phyloP scores from a whole-genome alignment of 2,888 invertebrate genomes.

The Agrilus biguttatus region DNA sequence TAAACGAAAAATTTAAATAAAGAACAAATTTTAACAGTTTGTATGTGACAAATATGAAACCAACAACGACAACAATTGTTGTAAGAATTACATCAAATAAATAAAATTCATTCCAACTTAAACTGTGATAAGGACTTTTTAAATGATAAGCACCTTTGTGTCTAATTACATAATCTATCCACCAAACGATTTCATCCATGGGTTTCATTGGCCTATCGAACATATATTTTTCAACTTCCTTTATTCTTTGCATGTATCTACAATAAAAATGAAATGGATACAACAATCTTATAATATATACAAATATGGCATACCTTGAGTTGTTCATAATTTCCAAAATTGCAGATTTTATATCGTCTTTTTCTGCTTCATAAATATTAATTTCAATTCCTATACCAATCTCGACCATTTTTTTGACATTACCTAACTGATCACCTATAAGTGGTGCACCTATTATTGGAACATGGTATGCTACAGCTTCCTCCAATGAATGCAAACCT shows the following conservation, averaged over 20 bases:
- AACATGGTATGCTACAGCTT: conserved; percentile 40
- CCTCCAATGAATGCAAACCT: conserved; percentile 44
- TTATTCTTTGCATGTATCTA: conserved; percentile 4
- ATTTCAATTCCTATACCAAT: conserved; percentile 13
- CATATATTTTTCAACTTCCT: too few relatives aligned
- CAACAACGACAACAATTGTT: conserved; percentile 1
- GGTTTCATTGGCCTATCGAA: conserved; percentile 8
- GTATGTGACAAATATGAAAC: background rate
- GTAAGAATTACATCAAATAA: conserved; percentile 8
- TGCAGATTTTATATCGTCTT: background rate
- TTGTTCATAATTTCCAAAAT: conserved; percentile 4
- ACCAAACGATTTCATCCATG: conserved; percentile 10
- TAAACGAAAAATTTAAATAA: too few relatives aligned
- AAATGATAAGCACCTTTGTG: conserved; percentile 10
- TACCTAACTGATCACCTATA: conserved; percentile 32
- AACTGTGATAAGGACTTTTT: conserved; percentile 6
- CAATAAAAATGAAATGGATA: conserved; percentile 1
- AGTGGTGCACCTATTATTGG: conserved; percentile 40
- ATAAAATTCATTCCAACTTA: conserved; percentile 10
- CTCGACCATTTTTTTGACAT: conserved; percentile 14
- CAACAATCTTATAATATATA: conserved; percentile 6
- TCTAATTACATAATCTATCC: conserved; percentile 11
- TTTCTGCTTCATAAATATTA: conserved; percentile 2
- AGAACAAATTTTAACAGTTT: conserved; percentile 1
- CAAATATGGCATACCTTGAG: conserved; percentile 4